A percentile compares a stretch with the other conserved stretches of the same genome.
These are phyloP conservation scores for Oryzias woworae DNA, from an alignment of 2,113 vertebrate species.

Conservation along the genomic window DNA sequence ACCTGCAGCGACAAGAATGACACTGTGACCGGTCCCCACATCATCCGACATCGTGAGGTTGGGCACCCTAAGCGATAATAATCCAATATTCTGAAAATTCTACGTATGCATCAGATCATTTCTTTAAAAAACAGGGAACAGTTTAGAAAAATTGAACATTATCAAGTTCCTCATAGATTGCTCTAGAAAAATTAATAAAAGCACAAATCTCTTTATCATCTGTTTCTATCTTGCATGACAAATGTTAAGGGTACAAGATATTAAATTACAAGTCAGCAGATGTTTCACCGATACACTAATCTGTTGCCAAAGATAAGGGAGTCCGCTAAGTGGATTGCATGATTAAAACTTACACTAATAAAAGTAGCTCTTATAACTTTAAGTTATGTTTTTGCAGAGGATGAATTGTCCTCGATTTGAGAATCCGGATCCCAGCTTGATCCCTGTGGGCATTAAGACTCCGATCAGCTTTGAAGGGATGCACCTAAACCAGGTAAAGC, in stretches of 20 bases:
- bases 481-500: constrained; percentile 80
- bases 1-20: constrained; percentile 83
- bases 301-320: constrained; percentile 42
- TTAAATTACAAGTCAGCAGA: constrained; percentile 66
- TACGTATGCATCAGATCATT: not conserved
- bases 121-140: not conserved
- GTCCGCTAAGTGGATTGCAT: constrained; percentile 43
- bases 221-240: constrained; percentile 58
- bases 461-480: constrained; percentile 85
- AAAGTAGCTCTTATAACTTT: constrained; percentile 30
- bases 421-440: constrained; percentile 82
- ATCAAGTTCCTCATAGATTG: constrained; percentile 3
- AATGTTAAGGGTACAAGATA: constrained; percentile 47
- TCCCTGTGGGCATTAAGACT: constrained; percentile 85
- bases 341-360: constrained; percentile 47
- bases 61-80: constrained; percentile 20
- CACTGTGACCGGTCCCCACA: constrained; percentile 44
- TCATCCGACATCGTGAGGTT: constrained; percentile 86
- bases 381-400: constrained; percentile 70
- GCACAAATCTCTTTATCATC: constrained; percentile 58
- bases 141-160: constrained; percentile 35
- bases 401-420: constrained; percentile 88
- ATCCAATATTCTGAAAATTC: not conserved
- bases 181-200: constrained; percentile 42
- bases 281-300: constrained; percentile 59